phyloP scores from a whole-genome alignment of 2,113 vertebrate genomes.

The Pelusios castaneus region DNA sequence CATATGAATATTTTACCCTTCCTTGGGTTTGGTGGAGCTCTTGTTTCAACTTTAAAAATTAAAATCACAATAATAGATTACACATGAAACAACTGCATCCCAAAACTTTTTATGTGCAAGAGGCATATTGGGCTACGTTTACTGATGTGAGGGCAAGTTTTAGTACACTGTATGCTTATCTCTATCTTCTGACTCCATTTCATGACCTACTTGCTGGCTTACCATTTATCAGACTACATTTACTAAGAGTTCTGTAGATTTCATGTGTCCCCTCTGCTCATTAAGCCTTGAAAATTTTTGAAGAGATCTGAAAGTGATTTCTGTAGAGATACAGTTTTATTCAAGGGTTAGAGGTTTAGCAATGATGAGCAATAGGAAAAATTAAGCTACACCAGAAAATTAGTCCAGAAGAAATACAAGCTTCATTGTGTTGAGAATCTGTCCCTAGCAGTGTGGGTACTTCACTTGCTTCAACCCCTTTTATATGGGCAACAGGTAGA shows the following conservation, averaged over 20 bases:
- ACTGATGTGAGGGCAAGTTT: too few species aligned
- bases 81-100: neutral
- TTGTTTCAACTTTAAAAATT: neutral
- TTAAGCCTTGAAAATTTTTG: neutral
- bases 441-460: neutral
- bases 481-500: neutral
- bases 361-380: neutral
- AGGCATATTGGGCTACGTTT: neutral
- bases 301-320: neutral
- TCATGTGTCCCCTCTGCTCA: neutral
- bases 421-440: neutral
- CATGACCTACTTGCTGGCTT: neutral
- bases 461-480: rapidly evolving
- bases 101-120: rapidly evolving
- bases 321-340: neutral
- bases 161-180: neutral
- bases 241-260: too few species aligned
- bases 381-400: neutral
- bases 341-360: neutral
- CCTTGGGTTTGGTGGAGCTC: neutral
- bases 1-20: neutral
- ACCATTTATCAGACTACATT: too few species aligned
- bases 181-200: rapidly evolving
- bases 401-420: neutral
- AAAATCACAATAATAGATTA: neutral